phyloP scores from a whole-genome alignment of 2,113 vertebrate genomes.

The Cettia cetti region DNA sequence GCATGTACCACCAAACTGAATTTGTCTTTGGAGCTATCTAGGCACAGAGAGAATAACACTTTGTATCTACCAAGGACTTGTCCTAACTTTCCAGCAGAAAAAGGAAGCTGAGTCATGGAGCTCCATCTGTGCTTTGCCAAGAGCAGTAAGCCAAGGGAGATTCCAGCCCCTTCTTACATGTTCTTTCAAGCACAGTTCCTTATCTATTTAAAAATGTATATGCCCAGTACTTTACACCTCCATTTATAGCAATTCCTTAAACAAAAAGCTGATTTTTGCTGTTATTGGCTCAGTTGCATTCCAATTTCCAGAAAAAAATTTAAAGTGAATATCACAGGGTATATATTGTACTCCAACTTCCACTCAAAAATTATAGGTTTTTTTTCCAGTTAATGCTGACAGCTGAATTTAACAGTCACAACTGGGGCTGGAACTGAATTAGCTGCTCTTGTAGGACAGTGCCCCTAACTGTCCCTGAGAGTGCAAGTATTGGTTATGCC shows the following conservation, averaged over 20 bases:
- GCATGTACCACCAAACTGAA: neutral
- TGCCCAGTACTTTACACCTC: neutral
- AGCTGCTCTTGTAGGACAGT: neutral
- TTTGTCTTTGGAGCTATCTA: neutral
- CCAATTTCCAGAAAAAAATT: neutral
- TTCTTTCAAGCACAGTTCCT: neutral
- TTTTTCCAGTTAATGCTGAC: neutral
- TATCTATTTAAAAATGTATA: neutral
- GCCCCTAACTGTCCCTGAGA: neutral
- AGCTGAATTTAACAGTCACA: neutral
- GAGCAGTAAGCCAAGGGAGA: neutral
- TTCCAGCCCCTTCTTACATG: neutral
- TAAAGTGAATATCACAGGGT: neutral
- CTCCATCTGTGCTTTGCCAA: neutral
- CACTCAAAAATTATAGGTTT: rapidly evolving
- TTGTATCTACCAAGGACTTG: neutral
- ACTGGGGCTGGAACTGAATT: neutral
- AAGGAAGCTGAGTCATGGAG: neutral
- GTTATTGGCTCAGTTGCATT: neutral
- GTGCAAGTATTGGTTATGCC: neutral
- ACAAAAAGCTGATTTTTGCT: neutral
- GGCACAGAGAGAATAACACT: neutral
- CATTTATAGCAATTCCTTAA: neutral
- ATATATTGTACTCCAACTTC: neutral
- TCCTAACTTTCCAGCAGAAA: neutral